These are phyloP conservation scores for Aramus guarauna DNA, from an alignment of 2,113 vertebrate species.

Conservation along the genomic window DNA sequence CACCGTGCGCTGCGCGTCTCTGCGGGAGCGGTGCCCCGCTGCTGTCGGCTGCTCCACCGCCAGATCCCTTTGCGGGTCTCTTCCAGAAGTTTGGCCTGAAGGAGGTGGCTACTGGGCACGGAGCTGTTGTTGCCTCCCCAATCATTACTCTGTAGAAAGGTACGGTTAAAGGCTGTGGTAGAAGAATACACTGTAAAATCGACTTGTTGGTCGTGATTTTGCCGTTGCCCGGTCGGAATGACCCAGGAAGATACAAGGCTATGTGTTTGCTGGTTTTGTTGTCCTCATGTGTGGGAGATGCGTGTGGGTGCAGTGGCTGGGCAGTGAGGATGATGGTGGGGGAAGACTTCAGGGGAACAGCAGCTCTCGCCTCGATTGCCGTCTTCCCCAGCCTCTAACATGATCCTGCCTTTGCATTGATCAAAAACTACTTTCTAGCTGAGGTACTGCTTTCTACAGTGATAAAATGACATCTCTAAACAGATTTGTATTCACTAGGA, in stretches of 20 bases:
- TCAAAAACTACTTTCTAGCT: neutral
- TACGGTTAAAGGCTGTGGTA: neutral
- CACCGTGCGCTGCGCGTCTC: neutral
- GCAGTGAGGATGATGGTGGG: neutral
- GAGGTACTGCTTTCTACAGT: neutral
- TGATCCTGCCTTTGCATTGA: neutral
- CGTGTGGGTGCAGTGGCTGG: neutral
- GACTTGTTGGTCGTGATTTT: neutral
- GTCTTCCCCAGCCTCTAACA: neutral
- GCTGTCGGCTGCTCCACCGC: neutral
- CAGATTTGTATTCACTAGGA: neutral
- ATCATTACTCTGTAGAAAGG: fast-evolving
- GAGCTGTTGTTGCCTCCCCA: neutral
- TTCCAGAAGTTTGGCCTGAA: neutral
- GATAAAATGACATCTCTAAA: neutral
- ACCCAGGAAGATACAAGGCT: neutral
- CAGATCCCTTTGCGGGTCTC: no score
- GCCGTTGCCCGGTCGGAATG: neutral
- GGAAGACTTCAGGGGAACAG: neutral
- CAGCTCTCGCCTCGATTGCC: neutral
- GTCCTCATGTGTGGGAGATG: neutral
- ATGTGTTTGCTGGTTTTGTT: neutral
- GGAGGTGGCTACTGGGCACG: neutral
- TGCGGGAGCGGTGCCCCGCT: neutral
- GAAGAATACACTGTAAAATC: neutral